Percentiles rank a stretch among this genome's conserved stretches.
phyloP scores from a whole-genome alignment of 1,140 invertebrate species.

The Leptinotarsa lineolata region DNA sequence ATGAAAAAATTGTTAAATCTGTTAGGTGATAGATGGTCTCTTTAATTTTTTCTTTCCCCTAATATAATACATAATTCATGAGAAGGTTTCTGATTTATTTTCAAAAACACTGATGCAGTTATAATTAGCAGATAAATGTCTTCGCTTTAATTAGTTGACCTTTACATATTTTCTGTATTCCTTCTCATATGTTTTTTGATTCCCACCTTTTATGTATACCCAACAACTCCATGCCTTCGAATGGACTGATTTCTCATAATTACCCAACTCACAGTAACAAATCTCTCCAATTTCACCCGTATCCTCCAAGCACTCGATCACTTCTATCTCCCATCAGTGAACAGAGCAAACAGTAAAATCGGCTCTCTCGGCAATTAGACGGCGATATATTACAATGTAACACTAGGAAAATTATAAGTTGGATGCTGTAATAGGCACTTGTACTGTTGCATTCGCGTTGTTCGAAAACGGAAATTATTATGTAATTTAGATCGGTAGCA shows the following conservation, averaged over 20 bases:
- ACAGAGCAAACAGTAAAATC: slow-evolving; percentile 24
- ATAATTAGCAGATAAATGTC: too few relatives aligned
- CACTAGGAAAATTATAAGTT: slow-evolving; percentile 20
- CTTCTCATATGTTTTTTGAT: too few relatives aligned
- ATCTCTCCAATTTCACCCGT: neutral
- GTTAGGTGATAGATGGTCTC: too few relatives aligned
- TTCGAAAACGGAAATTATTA: slow-evolving; percentile 32
- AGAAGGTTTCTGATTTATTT: too few relatives aligned
- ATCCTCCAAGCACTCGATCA: neutral
- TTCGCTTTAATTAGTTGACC: too few relatives aligned
- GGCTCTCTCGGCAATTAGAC: slow-evolving; percentile 19
- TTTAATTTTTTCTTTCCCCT: too few relatives aligned
- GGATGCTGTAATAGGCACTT: slow-evolving; percentile 23
- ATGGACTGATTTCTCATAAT: neutral
- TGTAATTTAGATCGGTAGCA: slow-evolving; percentile 31
- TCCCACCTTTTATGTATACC: too few relatives aligned
- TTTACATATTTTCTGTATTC: too few relatives aligned
- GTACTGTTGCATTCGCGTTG: slow-evolving; percentile 23
- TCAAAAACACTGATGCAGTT: too few relatives aligned
- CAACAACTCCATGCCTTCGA: neutral
- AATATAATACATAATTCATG: too few relatives aligned
- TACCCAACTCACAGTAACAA: neutral
- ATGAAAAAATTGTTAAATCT: too few relatives aligned
- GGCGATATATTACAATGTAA: slow-evolving; percentile 21
- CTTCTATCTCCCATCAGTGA: slow-evolving; percentile 16